Percentiles rank a stretch among this genome's conserved stretches.
Evolutionary conservation across 1,140 invertebrate genomes (phyloP).

Genomic region (Drosophila dunni): DNA sequence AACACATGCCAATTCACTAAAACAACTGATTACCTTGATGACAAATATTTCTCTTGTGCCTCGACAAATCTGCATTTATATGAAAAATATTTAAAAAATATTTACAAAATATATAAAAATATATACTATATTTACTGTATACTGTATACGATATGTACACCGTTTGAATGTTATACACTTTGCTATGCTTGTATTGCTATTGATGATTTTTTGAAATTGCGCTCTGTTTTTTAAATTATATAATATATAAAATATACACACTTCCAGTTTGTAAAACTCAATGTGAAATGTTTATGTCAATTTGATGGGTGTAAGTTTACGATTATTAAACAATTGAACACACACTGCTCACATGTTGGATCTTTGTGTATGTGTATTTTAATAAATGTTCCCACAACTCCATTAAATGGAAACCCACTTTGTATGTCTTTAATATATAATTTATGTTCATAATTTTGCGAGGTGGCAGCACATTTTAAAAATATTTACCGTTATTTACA

Average conservation of each 20-base stretch:
- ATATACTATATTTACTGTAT: constrained; percentile 3
- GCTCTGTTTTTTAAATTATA: background rate
- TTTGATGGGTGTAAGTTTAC: background rate
- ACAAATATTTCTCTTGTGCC: constrained; percentile 18
- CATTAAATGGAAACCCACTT: constrained; percentile 10
- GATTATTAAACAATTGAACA: background rate
- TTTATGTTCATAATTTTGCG: background rate
- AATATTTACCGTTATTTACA: too few relatives aligned
- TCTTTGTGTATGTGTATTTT: constrained; percentile 20
- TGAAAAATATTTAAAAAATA: constrained; percentile 4
- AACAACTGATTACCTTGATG: background rate
- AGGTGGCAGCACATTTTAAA: background rate
- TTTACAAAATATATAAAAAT: background rate
- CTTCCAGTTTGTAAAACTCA: background rate
- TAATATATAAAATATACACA: too few relatives aligned
- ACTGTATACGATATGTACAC: background rate
- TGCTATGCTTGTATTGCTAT: background rate
- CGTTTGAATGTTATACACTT: constrained; percentile 1
- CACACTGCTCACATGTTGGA: constrained; percentile 3
- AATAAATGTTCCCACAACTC: constrained; percentile 8
- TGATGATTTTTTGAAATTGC: background rate
- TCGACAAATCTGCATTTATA: constrained; percentile 34
- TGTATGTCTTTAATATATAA: background rate
- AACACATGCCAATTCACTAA: constrained; percentile 26
- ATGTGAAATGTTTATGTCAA: constrained; percentile 1